Conservation (phyloP, 2,888 invertebrate species). For the Ypsolopha scabrella region DNA sequence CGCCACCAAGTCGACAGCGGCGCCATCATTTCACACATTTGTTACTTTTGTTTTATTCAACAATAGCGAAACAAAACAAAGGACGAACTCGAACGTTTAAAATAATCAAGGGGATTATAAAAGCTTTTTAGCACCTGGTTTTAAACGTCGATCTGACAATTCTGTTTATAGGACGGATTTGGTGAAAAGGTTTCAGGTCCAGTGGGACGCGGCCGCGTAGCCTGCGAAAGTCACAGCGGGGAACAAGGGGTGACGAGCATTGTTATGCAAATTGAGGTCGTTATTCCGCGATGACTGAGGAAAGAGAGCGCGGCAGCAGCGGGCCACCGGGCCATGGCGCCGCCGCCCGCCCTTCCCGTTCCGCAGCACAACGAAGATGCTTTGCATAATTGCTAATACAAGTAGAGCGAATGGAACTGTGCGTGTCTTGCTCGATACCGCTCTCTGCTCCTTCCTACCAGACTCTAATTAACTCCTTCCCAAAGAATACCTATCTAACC, state of each 20-base stretch:
- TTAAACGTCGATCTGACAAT: neutral
- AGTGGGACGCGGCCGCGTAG: constrained; percentile 47
- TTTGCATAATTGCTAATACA: constrained; percentile 68
- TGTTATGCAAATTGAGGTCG: constrained; percentile 71
- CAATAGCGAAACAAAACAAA: neutral
- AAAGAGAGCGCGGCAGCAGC: constrained; percentile 53
- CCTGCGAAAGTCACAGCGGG: constrained; percentile 61
- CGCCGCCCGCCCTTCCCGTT: constrained; percentile 35
- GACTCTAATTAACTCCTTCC: neutral
- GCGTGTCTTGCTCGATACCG: constrained; percentile 7
- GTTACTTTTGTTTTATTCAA: neutral
- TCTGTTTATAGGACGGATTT: constrained; percentile 33
- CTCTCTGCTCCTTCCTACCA: neutral
- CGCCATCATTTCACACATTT: neutral
- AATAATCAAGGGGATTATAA: neutral
- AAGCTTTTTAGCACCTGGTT: neutral
- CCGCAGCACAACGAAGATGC: constrained; percentile 49
- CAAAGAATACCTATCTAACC: neutral
- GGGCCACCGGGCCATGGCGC: neutral
- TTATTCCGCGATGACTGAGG: constrained; percentile 68
- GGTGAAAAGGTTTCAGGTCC: constrained; percentile 49
- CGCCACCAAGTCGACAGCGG: neutral
- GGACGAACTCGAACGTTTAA: neutral
- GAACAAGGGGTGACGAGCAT: constrained; percentile 67
- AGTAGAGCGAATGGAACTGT: constrained; percentile 33